Percentiles rank a stretch among this genome's conserved stretches.
Conservation (phyloP, 2,888 invertebrate species). For the Eristalis tenax region DNA sequence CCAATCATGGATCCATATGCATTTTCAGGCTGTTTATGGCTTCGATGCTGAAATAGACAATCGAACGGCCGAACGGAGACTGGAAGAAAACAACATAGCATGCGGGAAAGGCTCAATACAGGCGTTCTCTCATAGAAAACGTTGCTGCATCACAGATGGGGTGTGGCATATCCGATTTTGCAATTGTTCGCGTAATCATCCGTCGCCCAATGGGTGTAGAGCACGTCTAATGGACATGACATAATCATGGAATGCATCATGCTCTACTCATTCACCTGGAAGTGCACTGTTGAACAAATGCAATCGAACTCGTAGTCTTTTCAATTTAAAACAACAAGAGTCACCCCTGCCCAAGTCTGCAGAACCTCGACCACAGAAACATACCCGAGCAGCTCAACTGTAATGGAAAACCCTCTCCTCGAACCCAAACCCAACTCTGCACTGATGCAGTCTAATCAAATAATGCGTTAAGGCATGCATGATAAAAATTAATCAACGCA, state of each 20-base stretch:
- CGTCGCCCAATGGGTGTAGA: too few relatives aligned
- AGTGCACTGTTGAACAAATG: not conserved
- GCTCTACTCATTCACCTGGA: not conserved
- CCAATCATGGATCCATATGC: too few relatives aligned
- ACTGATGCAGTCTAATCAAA: not conserved
- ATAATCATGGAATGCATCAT: not conserved
- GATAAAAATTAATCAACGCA: constrained; percentile 17
- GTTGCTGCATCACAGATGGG: too few relatives aligned
- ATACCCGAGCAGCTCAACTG: too few relatives aligned
- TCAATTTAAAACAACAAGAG: not conserved
- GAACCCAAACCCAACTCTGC: not conserved
- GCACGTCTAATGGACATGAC: not conserved
- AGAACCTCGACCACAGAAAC: not conserved
- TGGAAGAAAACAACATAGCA: too few relatives aligned
- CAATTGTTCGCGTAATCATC: too few relatives aligned
- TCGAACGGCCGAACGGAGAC: too few relatives aligned
- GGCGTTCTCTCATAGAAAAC: too few relatives aligned
- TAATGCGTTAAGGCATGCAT: not conserved
- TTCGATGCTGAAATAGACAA: too few relatives aligned
- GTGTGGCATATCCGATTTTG: too few relatives aligned
- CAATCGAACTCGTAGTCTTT: not conserved
- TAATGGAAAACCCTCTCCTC: not conserved
- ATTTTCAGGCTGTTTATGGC: too few relatives aligned
- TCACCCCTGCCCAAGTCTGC: not conserved
- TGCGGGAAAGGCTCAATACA: too few relatives aligned